phyloP scores from a whole-genome alignment of 2,113 vertebrate species.

The Lonchura striata region DNA sequence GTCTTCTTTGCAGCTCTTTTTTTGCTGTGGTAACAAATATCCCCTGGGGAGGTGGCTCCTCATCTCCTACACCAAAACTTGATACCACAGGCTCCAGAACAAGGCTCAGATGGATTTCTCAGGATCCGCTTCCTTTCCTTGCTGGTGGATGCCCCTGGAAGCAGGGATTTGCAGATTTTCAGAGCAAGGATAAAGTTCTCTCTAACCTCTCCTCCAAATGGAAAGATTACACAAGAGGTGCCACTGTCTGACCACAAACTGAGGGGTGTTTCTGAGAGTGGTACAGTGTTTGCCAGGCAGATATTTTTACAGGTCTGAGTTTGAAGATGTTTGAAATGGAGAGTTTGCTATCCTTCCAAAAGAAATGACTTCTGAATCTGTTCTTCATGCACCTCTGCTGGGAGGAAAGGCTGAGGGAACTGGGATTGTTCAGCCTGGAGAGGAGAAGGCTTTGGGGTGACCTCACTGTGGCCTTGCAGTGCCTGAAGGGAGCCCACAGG shows the following conservation, averaged over 20 bases:
- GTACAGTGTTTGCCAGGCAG: not conserved
- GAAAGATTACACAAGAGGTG: not conserved
- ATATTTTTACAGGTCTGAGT: not conserved
- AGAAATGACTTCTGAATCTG: not conserved
- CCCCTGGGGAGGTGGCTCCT: not conserved
- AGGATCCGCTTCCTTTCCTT: not conserved
- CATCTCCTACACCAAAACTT: not conserved
- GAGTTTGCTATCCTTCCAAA: not conserved
- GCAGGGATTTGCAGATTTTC: not conserved
- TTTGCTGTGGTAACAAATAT: not conserved
- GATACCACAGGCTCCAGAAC: not conserved
- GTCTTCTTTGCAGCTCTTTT: not conserved
- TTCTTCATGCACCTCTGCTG: not conserved
- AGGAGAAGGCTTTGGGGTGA: not conserved
- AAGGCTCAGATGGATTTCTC: not conserved
- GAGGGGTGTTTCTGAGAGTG: not conserved
- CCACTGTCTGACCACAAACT: not conserved
- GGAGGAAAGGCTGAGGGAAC: not conserved
- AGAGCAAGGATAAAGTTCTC: not conserved
- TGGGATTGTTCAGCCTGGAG: not conserved
- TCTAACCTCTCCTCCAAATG: not conserved
- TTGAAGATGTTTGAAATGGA: not conserved
- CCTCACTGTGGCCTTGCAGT: fast-evolving
- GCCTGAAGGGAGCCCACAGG: not conserved
- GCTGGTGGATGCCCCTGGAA: not conserved